Conservation (phyloP, 2,888 invertebrate species). For the Drosophila nigritarsus region DNA sequence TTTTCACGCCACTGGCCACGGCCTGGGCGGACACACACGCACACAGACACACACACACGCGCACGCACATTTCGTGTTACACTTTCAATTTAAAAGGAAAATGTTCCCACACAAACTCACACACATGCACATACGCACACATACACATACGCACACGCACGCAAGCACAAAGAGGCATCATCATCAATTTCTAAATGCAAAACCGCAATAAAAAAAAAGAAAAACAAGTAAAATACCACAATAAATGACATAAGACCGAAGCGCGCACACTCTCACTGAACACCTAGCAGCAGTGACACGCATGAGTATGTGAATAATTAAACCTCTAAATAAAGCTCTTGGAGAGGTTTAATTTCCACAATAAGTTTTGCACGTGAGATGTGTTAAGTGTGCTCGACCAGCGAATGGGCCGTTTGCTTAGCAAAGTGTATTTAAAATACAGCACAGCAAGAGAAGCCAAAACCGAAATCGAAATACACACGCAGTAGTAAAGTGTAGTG, state of each 20-base stretch:
- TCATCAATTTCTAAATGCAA: constrained; percentile 79
- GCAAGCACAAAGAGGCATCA: constrained; percentile 55
- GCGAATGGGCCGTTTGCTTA: constrained; percentile 8
- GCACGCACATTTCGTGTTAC: constrained; percentile 59
- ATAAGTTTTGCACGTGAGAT: too few species aligned
- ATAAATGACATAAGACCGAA: constrained; percentile 19
- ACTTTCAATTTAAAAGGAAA: constrained; percentile 75
- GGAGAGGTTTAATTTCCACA: not conserved
- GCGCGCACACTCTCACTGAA: constrained; percentile 29
- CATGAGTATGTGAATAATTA: not conserved
- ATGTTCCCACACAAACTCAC: constrained; percentile 59
- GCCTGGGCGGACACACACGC: constrained; percentile 13
- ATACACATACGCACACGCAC: constrained; percentile 5
- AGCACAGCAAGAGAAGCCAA: constrained; percentile 35
- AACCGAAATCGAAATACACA: constrained; percentile 57
- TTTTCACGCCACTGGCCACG: constrained; percentile 57
- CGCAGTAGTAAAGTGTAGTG: constrained; percentile 31
- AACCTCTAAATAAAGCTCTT: too few species aligned
- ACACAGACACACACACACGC: constrained; percentile 20
- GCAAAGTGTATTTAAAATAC: constrained; percentile 35
- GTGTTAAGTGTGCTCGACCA: not conserved
- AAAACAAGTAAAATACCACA: constrained; percentile 27
- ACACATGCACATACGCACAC: not conserved
- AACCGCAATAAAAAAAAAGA: constrained; percentile 73
- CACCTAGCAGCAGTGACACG: not conserved